Evolutionary conservation across 2,888 invertebrate species (phyloP).

Genomic region (Lysandra bellargus): DNA sequence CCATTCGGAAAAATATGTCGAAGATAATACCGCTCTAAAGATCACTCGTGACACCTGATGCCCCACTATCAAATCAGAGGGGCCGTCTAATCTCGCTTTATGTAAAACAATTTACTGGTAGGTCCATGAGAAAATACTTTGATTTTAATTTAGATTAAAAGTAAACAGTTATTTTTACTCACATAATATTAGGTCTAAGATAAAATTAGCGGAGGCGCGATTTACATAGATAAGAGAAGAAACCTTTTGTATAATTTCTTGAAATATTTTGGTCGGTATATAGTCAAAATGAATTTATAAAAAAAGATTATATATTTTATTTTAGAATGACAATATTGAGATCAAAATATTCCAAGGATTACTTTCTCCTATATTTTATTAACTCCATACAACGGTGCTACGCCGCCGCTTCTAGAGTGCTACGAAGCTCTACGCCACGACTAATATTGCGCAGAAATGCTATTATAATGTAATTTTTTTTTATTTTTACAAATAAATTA

Average conservation of each 20-base stretch:
- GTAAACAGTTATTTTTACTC: background rate
- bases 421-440: background rate
- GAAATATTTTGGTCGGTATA: background rate
- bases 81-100: conserved; percentile 50
- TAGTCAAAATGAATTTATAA: no score
- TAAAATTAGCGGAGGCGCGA: background rate
- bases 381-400: background rate
- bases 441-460: background rate
- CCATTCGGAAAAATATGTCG: conserved; percentile 66
- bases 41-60: conserved; percentile 76
- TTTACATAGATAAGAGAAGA: background rate
- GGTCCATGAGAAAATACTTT: conserved; percentile 3
- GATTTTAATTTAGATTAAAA: conserved; percentile 18
- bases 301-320: no score
- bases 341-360: no score
- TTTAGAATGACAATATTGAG: no score
- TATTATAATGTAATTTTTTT: background rate
- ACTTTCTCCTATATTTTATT: background rate
- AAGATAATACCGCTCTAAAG: conserved; percentile 69
- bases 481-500: no score
- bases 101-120: conserved; percentile 34
- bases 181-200: background rate
- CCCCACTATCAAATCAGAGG: conserved; percentile 55
- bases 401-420: background rate
- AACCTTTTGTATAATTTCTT: background rate